Conservation (phyloP, 2,113 vertebrate genomes). For the Nothobranchius kuhntae region DNA sequence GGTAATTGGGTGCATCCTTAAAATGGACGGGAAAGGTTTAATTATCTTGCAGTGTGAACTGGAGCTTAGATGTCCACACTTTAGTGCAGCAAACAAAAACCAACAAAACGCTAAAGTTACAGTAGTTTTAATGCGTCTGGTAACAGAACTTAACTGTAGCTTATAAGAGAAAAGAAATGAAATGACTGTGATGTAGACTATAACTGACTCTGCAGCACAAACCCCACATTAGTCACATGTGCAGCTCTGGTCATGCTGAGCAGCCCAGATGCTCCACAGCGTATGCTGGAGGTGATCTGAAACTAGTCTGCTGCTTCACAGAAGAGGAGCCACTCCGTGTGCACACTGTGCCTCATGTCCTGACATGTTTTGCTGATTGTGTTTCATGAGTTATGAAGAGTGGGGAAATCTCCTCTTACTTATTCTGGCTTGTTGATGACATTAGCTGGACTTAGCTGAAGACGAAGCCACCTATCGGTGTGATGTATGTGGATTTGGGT, state of each 20-base stretch:
- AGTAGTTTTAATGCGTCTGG: too few relatives aligned
- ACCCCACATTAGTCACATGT: conserved; percentile 6
- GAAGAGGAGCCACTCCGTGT: conserved; percentile 16
- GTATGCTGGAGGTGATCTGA: neutral
- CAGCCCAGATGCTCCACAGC: conserved; percentile 2
- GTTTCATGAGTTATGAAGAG: conserved; percentile 27
- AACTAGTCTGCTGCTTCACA: conserved; percentile 22
- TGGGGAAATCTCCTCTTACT: neutral
- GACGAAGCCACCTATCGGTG: neutral
- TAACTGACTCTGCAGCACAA: neutral
- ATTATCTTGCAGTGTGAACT: too few relatives aligned
- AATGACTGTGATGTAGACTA: neutral
- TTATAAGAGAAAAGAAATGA: too few relatives aligned
- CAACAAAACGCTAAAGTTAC: too few relatives aligned
- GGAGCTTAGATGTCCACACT: too few relatives aligned
- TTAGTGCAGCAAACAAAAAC: too few relatives aligned
- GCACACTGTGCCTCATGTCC: conserved; percentile 17
- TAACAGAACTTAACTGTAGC: too few relatives aligned
- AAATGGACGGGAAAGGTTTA: too few relatives aligned
- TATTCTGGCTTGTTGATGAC: neutral
- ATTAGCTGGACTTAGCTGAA: conserved; percentile 8
- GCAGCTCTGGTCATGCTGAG: neutral
- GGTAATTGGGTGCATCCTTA: too few relatives aligned
- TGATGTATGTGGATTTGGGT: neutral
- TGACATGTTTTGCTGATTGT: conserved; percentile 39